Evolutionary conservation across 2,888 invertebrate species (phyloP).

Genomic region (Cancer borealis): DNA sequence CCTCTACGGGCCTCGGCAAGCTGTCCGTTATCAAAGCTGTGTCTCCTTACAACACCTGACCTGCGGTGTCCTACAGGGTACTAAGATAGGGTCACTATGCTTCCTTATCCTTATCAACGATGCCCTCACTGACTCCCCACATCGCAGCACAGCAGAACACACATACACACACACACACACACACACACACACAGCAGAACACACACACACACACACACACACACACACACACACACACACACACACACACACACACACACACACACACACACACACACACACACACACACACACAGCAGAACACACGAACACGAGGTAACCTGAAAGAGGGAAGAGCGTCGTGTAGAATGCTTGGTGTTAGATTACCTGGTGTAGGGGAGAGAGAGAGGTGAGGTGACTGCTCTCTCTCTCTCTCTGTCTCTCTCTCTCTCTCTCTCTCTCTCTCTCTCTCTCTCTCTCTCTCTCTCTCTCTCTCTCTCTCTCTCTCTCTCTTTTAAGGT

Average conservation of each 20-base stretch:
- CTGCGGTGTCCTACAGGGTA: too few species aligned
- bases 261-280: not conserved
- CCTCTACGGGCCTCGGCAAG: too few species aligned
- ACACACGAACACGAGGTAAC: not conserved
- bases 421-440: constrained; percentile 32
- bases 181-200: not conserved
- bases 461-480: constrained; percentile 36
- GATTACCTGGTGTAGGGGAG: not conserved
- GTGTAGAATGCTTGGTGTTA: not conserved
- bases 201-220: not conserved
- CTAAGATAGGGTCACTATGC: too few species aligned
- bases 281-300: not conserved
- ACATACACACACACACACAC: too few species aligned
- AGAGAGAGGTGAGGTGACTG: not conserved
- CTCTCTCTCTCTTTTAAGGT: constrained; percentile 15
- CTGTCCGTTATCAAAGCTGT: too few species aligned
- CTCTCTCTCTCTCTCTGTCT: constrained; percentile 11
- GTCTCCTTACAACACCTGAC: too few species aligned
- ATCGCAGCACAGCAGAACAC: too few species aligned
- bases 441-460: constrained; percentile 34
- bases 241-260: too few species aligned
- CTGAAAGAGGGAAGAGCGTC: not conserved
- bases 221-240: too few species aligned
- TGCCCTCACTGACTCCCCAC: not conserved
- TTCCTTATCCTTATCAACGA: too few species aligned